These are phyloP conservation scores for Pandemis heparana DNA, from an alignment of 2,888 invertebrate species.

Conservation along the genomic window DNA sequence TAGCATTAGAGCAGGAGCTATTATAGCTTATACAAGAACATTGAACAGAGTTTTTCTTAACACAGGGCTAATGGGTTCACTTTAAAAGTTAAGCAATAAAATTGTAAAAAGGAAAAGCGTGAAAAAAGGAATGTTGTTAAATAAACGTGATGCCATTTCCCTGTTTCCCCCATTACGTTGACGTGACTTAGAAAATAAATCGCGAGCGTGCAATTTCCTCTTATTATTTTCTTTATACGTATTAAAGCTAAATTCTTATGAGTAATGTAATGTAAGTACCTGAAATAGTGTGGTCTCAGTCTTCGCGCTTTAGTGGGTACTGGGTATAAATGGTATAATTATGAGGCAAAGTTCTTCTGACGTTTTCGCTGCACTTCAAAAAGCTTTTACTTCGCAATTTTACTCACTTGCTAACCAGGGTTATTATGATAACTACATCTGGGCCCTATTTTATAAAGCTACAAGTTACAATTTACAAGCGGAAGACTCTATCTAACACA, in stretches of 20 bases:
- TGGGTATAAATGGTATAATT: not conserved
- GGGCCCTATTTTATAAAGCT: no score
- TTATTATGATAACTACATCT: not conserved
- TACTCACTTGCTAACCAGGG: not conserved
- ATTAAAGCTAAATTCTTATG: slow-evolving; percentile 30
- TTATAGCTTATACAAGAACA: not conserved
- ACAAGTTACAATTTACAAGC: no score
- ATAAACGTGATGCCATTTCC: slow-evolving; percentile 54
- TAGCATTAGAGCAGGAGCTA: no score
- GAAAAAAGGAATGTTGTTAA: slow-evolving; percentile 44
- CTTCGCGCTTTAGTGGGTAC: not conserved
- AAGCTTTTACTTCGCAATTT: slow-evolving; percentile 5
- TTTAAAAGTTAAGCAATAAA: not conserved
- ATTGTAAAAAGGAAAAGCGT: slow-evolving; percentile 34
- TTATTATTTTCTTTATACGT: slow-evolving; percentile 50
- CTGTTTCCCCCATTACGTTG: slow-evolving; percentile 57
- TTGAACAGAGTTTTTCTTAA: not conserved
- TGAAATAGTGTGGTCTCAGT: not conserved
- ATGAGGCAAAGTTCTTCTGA: not conserved
- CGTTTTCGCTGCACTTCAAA: not conserved
- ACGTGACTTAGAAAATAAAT: slow-evolving; percentile 48
- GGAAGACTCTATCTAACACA: no score
- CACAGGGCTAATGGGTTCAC: not conserved
- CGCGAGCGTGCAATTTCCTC: slow-evolving; percentile 39
- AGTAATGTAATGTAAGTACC: not conserved